These are phyloP conservation scores for Nyctalus aviator DNA, from an alignment of 2,797 vertebrate genomes.

Conservation along the genomic window DNA sequence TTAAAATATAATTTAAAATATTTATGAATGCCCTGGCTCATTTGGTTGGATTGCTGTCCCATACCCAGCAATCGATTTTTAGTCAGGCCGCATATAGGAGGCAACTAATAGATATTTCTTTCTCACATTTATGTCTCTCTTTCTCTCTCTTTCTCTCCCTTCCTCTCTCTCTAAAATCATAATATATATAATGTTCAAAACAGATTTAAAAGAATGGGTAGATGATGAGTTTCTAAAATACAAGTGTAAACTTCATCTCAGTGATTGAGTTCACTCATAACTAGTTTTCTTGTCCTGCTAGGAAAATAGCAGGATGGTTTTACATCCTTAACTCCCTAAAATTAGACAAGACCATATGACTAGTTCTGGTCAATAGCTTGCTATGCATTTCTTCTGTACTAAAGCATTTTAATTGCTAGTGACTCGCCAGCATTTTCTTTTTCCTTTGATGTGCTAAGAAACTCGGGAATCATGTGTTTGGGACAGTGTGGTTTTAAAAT, in stretches of 20 bases:
- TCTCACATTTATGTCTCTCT: neutral
- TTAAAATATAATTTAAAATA: conserved; percentile 24
- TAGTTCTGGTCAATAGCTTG: neutral
- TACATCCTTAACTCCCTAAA: neutral
- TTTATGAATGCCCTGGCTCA: neutral
- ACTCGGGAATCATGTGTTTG: neutral
- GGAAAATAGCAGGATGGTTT: neutral
- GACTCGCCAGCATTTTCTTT: neutral
- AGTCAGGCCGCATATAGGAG: neutral
- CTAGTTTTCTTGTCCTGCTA: neutral
- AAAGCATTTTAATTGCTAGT: conserved; percentile 3
- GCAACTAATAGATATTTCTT: neutral
- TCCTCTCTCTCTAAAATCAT: neutral
- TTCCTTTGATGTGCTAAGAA: neutral
- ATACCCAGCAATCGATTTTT: fast-evolving
- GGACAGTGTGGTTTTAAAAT: neutral
- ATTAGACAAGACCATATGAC: neutral
- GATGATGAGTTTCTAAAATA: neutral
- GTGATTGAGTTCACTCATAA: neutral
- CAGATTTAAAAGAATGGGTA: neutral
- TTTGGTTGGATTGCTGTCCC: neutral
- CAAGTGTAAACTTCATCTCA: neutral
- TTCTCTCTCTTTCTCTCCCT: neutral
- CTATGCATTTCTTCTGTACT: neutral
- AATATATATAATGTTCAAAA: neutral